Base-by-base conservation (phyloP, 2,797 vertebrate genomes). In the Hyperoplus immaculatus region DNA sequence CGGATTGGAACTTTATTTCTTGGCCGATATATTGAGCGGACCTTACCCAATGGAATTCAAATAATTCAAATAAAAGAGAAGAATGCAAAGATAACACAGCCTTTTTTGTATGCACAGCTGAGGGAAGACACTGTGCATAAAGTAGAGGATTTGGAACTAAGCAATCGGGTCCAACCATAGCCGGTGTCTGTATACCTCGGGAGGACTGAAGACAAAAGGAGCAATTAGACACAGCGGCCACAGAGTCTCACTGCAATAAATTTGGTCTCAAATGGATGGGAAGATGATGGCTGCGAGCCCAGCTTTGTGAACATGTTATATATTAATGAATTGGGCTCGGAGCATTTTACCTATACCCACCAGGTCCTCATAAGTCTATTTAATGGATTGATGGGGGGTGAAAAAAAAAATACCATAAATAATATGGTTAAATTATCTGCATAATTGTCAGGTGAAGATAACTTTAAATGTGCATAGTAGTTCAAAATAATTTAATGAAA, bases 201-300 rank as follows among this genome's bases (percentile, higher is more conserved):
- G 81, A 90, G 85, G 78, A 58, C 75, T n/a, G 53, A 58, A 88
- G 87, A 92, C 78, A 91, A 89, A 89, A 78, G 29, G 86, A 88
- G 83, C 84, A 87, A 89, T 90, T 89, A 89, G 82, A 85, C 78
- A 75, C 64, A 63, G 74, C 60, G 7, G 82, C 80, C 83, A 45
- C 83, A 16, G 63, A 87, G 87, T 86, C 84, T 85, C 86, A 72
- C 79, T 29, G 72, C 82, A 86, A 92, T 92, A 91, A 88, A 91
- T 89, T 83, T 72, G 16, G 39, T 82, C 87, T 87, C 77, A 81
- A 87, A 78, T 75, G 77, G 80, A 87, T 45, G 79, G 42, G 64
- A 68, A 75, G 77, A 82, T 72, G 76, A 84, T 88, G 85, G 86
- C 89, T 61, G 69, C 36, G 5, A 84, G 89, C 80, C 87, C 73